These are phyloP conservation scores for Tachina fera DNA, from an alignment of 2,888 invertebrate species.

Conservation along the genomic window DNA sequence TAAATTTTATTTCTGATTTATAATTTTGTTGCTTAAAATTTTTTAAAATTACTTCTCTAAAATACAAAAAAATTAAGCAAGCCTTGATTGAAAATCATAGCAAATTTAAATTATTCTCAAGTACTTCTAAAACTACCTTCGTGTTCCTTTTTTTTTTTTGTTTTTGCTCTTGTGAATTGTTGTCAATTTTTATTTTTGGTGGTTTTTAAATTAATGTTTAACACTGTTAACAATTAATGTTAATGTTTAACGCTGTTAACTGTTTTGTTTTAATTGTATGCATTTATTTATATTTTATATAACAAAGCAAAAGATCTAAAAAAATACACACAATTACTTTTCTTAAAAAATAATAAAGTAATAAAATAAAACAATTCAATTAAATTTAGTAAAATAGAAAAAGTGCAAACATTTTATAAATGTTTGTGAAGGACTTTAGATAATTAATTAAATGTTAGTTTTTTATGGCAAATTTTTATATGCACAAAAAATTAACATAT, in stretches of 20 bases:
- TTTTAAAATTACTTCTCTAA: neutral
- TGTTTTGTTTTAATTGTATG: conserved; percentile 28
- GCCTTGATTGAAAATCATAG: too few relatives aligned
- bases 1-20: too few relatives aligned
- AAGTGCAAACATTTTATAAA: neutral
- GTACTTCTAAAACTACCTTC: neutral
- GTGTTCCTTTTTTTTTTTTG: neutral
- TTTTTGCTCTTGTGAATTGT: neutral
- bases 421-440: conserved; percentile 36
- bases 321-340: neutral
- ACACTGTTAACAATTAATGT: conserved; percentile 44
- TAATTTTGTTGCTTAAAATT: too few relatives aligned
- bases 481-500: too few relatives aligned
- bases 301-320: neutral
- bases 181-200: conserved; percentile 40
- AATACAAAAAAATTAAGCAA: neutral
- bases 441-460: conserved; percentile 50
- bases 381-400: neutral
- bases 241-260: too few relatives aligned
- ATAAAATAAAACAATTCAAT: conserved; percentile 37
- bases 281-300: neutral
- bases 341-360: neutral
- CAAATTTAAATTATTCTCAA: neutral
- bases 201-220: conserved; percentile 15
- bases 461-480: neutral